Base-by-base conservation (phyloP, 1,140 invertebrate species). In the Cotesia vestalis region DNA sequence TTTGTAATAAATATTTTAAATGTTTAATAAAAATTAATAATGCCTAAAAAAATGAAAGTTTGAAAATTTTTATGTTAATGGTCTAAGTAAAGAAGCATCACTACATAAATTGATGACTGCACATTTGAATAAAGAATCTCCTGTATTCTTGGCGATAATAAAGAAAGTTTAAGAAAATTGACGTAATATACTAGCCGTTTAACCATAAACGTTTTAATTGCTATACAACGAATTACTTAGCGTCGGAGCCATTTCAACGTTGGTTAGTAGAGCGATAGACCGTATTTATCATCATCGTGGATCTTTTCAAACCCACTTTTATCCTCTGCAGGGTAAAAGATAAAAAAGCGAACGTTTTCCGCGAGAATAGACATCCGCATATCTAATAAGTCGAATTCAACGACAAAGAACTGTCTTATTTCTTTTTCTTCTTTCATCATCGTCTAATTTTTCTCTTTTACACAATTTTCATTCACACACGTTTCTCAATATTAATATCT, bases 261-360 rank as follows among this genome's bases (percentile, higher is more conserved):
- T 79, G 79, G 72, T 77, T 78, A 81, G 77, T 75, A 79, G 80
- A 80, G 79, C 80, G 77, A 73, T 76, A 78, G 75, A 81, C 74
- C 79, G 75, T 80, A 74, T 11, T 79, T 71, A 71, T 71, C 69
- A 80, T 78, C 77, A 76, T 63, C 64, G 62, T 46, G 38, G 40
- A 73, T 69, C 67, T 59, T 40, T 55, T 4, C 36, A 61, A 51
- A 55, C 62, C 64, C 69, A 77, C 77, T 78, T 78, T 76, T 79
- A 74, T 78, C 60, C 52, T 66, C 64, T 35, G 17, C 36, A 14
- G 36, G 17, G 40, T 14, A 53, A 8, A 27, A 52, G 57, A 63
- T n/a, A 68, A 67, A 61, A 62, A 64, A 55, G 35, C 52, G 66
- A 69, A 57, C 61, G 67, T 69, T 73, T 73, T 73, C 72, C 59